phyloP scores from a whole-genome alignment of 92 coral and sea anemone genomes.

The Bergia sp. region DNA sequence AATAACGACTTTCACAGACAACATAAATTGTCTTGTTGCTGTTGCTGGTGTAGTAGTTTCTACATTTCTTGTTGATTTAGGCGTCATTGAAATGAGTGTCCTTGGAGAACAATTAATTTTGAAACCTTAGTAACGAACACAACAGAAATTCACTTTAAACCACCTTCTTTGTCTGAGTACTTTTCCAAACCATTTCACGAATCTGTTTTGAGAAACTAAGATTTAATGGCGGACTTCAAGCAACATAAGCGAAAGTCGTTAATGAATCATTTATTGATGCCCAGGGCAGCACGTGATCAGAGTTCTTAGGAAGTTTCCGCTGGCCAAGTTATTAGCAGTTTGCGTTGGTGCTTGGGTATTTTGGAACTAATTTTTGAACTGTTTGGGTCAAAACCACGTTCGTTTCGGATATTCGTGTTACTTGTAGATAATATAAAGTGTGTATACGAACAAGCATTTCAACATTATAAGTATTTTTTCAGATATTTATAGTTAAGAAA shows the following conservation, averaged over 20 bases:
- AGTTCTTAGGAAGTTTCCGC: not conserved
- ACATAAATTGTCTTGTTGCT: no score
- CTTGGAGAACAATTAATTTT: no score
- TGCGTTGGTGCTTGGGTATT: not conserved
- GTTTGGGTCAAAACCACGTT: not conserved
- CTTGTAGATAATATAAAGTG: slow-evolving; percentile 65
- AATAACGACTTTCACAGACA: not conserved
- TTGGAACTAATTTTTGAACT: no score
- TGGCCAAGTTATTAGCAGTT: not conserved
- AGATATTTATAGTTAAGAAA: slow-evolving; percentile 86
- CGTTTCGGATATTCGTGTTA: slow-evolving; percentile 21
- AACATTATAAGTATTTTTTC: slow-evolving; percentile 80
- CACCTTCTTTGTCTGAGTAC: no score
- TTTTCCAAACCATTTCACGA: no score
- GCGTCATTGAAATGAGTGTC: no score
- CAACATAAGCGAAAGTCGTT: not conserved
- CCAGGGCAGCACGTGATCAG: not conserved
- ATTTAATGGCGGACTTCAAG: not conserved
- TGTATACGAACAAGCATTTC: slow-evolving; percentile 73
- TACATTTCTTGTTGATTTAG: no score
- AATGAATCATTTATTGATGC: no score
- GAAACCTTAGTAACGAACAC: no score
- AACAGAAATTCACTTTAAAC: no score
- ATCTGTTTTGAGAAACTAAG: no score
- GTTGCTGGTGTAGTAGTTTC: no score